Conservation (phyloP, 2,113 vertebrate genomes). For the Sander vitreus region DNA sequence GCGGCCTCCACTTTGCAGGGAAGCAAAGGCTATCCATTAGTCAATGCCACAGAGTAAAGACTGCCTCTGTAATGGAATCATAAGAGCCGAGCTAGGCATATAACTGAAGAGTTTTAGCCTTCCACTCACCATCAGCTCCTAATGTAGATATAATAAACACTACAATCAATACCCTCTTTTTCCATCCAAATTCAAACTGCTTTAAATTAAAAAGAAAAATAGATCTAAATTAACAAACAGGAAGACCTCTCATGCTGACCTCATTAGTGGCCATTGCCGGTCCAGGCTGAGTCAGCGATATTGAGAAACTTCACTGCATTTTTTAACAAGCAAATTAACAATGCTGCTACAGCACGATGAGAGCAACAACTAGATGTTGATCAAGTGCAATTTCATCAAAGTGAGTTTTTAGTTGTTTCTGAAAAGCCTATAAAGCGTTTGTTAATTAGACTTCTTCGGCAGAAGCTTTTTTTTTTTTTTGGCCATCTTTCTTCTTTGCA, state of each 20-base stretch:
- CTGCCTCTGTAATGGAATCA: slow-evolving; percentile 64
- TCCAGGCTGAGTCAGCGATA: slow-evolving; percentile 57
- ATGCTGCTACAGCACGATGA: slow-evolving; percentile 9
- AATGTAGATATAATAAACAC: slow-evolving; percentile 35
- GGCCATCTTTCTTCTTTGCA: neutral
- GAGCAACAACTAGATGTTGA: slow-evolving; percentile 11
- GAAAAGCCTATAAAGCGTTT: neutral
- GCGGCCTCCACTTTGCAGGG: slow-evolving; percentile 48
- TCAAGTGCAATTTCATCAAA: slow-evolving; percentile 37
- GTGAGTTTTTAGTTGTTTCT: slow-evolving; percentile 10
- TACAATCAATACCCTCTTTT: slow-evolving; percentile 14
- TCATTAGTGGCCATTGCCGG: slow-evolving; percentile 45
- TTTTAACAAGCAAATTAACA: slow-evolving; percentile 28
- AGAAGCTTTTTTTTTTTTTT: neutral
- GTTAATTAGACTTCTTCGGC: neutral
- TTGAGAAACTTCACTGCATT: slow-evolving; percentile 28
- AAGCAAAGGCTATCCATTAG: slow-evolving; percentile 74
- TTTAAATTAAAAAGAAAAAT: slow-evolving; percentile 8
- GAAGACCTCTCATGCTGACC: slow-evolving; percentile 25
- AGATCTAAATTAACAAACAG: slow-evolving; percentile 35
- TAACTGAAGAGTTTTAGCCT: slow-evolving; percentile 40
- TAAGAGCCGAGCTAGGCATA: slow-evolving; percentile 44
- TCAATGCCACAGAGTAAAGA: slow-evolving; percentile 69
- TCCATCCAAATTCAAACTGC: slow-evolving; percentile 21
- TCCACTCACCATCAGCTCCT: slow-evolving; percentile 22